Base-by-base conservation (phyloP, 2,888 invertebrate genomes). In the Imbricaverruca yamaguchii region DNA sequence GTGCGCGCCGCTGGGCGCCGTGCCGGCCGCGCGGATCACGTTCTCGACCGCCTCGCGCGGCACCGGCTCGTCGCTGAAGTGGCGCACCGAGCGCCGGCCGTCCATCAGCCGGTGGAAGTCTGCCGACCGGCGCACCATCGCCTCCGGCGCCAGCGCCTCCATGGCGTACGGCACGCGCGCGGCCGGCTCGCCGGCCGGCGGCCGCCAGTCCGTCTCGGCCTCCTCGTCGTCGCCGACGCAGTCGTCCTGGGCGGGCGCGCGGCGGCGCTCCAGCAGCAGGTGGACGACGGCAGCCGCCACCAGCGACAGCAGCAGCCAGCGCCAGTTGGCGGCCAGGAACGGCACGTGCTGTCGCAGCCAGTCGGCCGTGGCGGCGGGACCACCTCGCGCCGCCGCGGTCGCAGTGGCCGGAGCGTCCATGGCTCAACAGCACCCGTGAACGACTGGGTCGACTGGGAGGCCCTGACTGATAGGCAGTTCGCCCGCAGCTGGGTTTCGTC, bases 1-100 rank as follows among this genome's bases (percentile, higher is more conserved):
- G 96, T 0, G 96, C 96, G n/a, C n/a, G 2, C 97, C 97, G 85
- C 95, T 95, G n/a, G 97, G 97, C 0, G 94, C 90, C 0, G 96
- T 96, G 15, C 94, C 94, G 93, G 85, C 96, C 80, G 95, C 92
- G 86, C 89, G 92, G 80, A 97, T 91, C 82, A 96, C 91, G 85
- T 94, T 93, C 82, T 92, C 91, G 81, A 97, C 89, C 15, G 95
- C 89, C 85, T 93, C 92, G 82, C 91, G 89, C 0, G 95, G 92
- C 12, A 97, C 92, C 0, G 91, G 89, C 83, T 92, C 91, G 0
- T 88, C 86, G 84, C 93, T 93, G 87, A 94, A 96, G 82, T 90
- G 90, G 53, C 96, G 90, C 13, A 96, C 91, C 0, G 95, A 94
- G 61, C 96, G 89, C 63, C 96, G 89, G 84, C 90, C 89, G 81